Evolutionary conservation across 2,888 invertebrate species (phyloP), one percentile per base, ranked within the genome.

Genomic region (Slavum lentiscoides): DNA sequence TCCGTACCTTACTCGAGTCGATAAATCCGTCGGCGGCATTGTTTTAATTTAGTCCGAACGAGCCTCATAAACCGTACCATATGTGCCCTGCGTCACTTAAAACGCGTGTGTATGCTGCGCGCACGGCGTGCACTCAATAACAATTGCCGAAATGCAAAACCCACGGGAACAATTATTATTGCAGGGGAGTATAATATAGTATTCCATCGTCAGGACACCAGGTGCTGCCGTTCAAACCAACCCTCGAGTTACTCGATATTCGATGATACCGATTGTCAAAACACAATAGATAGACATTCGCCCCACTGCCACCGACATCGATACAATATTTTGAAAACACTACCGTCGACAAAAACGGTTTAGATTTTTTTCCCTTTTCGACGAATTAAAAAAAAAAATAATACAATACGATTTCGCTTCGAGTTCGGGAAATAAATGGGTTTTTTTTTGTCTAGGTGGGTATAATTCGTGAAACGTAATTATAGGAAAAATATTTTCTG

Each of bases 91-190:
- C 19, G 30, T 19, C n/a, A 30, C 55, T 53, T 58, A 49, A 62
- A 64, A 30, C 62, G 62, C 64, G 9, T 62, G 21, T n/a, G n/a
- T 17, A 5, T 62, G n/a, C 13, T 4, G 2, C 17, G 19, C 55
- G 17, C 55, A 8, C 55, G 19, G 39, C 80, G 70, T 72, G 64
- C n/a, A n/a, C n/a, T 64, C 80, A 43, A 80, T 30, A 80, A 80
- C 80, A 80, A 80, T 80, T 72, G 80, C 80, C 80, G 80, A 80
- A 80, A 80, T 72, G 80, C 80, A 64, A 80, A 80, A 80, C 80
- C 80, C 80, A 13, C 39, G 80, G 80, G 80, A 72, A 23, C 80
- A 43, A 80, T 80, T 80, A 80, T 64, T 55, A 23, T 9, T 13
- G 15, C 21, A 23, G 72, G 21, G 69, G 62, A 61, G 69, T 39